phyloP scores from a whole-genome alignment of 2,888 invertebrate genomes.

The Himalopsyche anomala region DNA sequence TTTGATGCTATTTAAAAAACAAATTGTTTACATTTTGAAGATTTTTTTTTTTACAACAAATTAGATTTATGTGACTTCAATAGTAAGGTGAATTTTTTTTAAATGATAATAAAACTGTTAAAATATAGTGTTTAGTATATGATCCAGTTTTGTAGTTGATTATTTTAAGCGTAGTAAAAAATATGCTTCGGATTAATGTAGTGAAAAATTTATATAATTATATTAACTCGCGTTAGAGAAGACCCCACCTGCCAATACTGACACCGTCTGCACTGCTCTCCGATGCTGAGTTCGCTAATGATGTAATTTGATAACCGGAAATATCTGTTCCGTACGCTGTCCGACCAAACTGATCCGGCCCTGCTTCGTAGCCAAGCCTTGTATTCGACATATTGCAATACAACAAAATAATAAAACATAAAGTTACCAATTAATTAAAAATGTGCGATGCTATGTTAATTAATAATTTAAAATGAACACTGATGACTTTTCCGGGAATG shows the following conservation, averaged over 20 bases:
- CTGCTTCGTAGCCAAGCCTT: neutral
- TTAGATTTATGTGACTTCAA: too few relatives aligned
- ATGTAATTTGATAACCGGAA: slow-evolving; percentile 57
- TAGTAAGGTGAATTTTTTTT: too few relatives aligned
- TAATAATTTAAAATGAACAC: too few relatives aligned
- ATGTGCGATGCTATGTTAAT: neutral
- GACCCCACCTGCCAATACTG: neutral
- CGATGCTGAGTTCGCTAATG: slow-evolving; percentile 54
- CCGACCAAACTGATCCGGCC: neutral
- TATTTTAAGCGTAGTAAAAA: neutral
- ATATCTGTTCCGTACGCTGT: slow-evolving; percentile 27
- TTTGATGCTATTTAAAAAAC: too few relatives aligned
- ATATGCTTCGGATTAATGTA: neutral
- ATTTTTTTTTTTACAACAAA: too few relatives aligned
- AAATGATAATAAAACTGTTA: too few relatives aligned
- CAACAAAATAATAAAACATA: too few relatives aligned
- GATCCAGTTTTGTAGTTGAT: too few relatives aligned
- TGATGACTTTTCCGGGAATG: too few relatives aligned
- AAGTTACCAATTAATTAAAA: slow-evolving; percentile 38
- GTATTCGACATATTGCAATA: neutral
- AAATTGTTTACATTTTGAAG: too few relatives aligned
- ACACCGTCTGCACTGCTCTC: slow-evolving; percentile 18
- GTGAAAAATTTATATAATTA: neutral
- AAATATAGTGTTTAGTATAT: too few relatives aligned
- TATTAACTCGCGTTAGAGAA: neutral